Evolutionary conservation across 2,888 invertebrate genomes (phyloP).

Genomic region (Cenopis cana): DNA sequence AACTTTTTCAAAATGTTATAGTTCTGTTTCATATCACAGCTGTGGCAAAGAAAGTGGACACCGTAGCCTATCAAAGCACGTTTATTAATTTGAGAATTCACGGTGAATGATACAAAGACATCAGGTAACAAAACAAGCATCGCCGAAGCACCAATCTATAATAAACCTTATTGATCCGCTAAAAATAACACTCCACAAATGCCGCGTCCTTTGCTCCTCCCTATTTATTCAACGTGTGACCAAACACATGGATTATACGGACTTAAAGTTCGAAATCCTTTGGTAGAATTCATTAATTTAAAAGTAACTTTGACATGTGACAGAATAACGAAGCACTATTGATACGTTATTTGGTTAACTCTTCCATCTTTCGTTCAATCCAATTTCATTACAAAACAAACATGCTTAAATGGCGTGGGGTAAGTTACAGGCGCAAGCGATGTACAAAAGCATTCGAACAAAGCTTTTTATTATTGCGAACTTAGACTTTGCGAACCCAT

Average conservation of each 20-base stretch:
- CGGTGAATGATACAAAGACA: too few species aligned
- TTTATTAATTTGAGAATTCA: too few species aligned
- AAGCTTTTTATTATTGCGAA: too few species aligned
- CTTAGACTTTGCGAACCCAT: too few species aligned
- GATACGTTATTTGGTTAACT: constrained; percentile 29
- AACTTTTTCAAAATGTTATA: background rate
- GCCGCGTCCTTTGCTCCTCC: constrained; percentile 24
- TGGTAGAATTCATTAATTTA: background rate
- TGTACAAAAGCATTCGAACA: too few species aligned
- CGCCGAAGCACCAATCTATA: constrained; percentile 9
- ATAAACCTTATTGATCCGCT: constrained; percentile 30
- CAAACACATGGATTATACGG: constrained; percentile 1
- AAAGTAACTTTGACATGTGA: constrained; percentile 12
- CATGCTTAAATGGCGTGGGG: constrained; percentile 15
- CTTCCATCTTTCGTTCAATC: constrained; percentile 28
- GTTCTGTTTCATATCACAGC: too few species aligned
- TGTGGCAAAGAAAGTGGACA: background rate
- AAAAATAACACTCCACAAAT: constrained; percentile 27
- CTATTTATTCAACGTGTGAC: constrained; percentile 12
- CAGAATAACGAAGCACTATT: constrained; percentile 31
- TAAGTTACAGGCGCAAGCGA: constrained; percentile 23
- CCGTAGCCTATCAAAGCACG: background rate
- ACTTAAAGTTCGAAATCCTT: background rate
- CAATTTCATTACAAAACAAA: constrained; percentile 38
- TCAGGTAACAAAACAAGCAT: background rate